These are phyloP conservation scores for Melanotus villosus DNA, from an alignment of 2,888 invertebrate species.

Conservation along the genomic window DNA sequence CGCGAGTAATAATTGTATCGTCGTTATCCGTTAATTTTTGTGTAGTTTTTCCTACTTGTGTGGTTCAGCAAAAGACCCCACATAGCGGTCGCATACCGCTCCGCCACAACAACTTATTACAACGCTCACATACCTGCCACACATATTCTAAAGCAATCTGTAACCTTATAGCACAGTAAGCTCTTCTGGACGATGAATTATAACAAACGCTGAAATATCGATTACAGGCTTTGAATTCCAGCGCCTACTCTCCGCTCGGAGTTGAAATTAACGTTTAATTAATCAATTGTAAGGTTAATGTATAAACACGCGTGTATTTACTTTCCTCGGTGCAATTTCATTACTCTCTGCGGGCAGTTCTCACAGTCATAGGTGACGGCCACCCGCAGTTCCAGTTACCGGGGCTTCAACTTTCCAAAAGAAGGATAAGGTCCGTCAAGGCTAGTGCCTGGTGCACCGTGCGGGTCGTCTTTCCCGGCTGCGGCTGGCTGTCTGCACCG, in stretches of 20 bases:
- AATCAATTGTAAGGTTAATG: slow-evolving; percentile 38
- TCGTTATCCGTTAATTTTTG: slow-evolving; percentile 13
- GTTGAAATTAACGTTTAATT: slow-evolving; percentile 42
- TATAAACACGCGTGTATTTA: slow-evolving; percentile 30
- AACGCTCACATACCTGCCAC: slow-evolving; percentile 42
- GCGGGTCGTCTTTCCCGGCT: slow-evolving; percentile 41
- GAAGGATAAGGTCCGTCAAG: slow-evolving; percentile 40
- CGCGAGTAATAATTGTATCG: not conserved
- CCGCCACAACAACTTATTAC: slow-evolving; percentile 41
- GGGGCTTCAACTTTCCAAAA: slow-evolving; percentile 41
- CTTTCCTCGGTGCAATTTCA: slow-evolving; percentile 39
- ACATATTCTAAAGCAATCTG: slow-evolving; percentile 41
- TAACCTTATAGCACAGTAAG: slow-evolving; percentile 36
- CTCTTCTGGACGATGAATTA: slow-evolving; percentile 32
- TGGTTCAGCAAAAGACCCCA: slow-evolving; percentile 43
- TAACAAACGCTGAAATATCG: slow-evolving; percentile 41
- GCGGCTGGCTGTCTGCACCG: slow-evolving; percentile 46
- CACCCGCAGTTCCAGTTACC: slow-evolving; percentile 44
- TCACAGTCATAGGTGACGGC: slow-evolving; percentile 43
- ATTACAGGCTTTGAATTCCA: slow-evolving; percentile 41
- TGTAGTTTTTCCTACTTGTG: slow-evolving; percentile 39
- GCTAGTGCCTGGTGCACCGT: slow-evolving; percentile 26
- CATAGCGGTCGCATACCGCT: slow-evolving; percentile 41
- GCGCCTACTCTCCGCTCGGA: slow-evolving; percentile 30
- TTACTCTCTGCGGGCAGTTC: slow-evolving; percentile 32